Base-by-base conservation (phyloP, 1,140 invertebrate genomes). In the Hesperophylax magnus region DNA sequence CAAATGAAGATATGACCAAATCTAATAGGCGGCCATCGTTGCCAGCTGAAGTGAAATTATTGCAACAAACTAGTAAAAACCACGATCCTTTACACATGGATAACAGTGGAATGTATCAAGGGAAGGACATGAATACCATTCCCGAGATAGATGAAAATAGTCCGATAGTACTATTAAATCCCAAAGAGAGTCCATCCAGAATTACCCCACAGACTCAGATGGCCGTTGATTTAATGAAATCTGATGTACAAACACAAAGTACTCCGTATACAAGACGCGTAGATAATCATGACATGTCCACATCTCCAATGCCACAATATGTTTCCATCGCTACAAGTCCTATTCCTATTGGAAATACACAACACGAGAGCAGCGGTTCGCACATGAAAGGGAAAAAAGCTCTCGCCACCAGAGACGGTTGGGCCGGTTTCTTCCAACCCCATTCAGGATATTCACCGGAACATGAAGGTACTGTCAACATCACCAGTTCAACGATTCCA, bases 401-500 rank as follows among this genome's bases (percentile, higher is more conserved):
- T 52, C 74, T 86, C 69, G 81, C 85, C 20, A 84, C 85, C 84
- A 86, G 78, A 85, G 85, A 84, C 11, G 78, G 78, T 76, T 83
- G 80, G 82, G 82, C 58, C 72, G 61, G 80, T 15, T 85, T 85
- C 54, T 85, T 81, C 53, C 80, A 78, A 65, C 84, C 84, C n/a
- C 83, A 84, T 18, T 84, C 77, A 11, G 75, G 81, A 47, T 82
- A 81, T 61, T 79, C 82, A 54, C 78, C 82, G 52, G 84, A 85
- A 78, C 74, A 82, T 47, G 84, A 85, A 85, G 84, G 84, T 85
- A 85, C 79, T 54, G 79, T 84, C 67, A 65, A 63, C 69, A 82
- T 82, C 67, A 80, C 24, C 69, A 84, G 78, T 74, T 60, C 72
- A 54, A 65, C 83, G 77, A 79, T 81, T 58, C 77, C 81, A 75